Evolutionary conservation across 2,888 invertebrate genomes (phyloP), one percentile per base, ranked within the genome.

Genomic region (Oscheius sp.): DNA sequence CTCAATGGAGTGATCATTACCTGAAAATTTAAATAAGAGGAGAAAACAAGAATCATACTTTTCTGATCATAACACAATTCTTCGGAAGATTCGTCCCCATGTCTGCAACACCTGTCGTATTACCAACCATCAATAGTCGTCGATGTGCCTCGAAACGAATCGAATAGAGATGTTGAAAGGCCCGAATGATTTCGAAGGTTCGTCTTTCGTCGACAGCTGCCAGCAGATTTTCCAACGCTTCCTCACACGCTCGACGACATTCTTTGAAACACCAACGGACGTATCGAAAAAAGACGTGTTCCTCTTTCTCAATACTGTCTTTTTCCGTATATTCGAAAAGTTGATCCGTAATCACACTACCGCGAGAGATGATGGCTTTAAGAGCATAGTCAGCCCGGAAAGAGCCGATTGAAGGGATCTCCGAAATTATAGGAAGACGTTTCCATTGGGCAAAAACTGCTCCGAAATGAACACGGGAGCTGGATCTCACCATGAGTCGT

Each of bases 371-470:
- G 22, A 80, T 67, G 1, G 76, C 80, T 70, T 72, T 47, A 9
- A 77, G 28, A 22, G 77, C 73, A 49, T 81, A 81, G 41, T 81
- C 70, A 3, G 77, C 77, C 26, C 80, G 67, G 56, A 75, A 79
- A 0, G 77, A 68, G 4, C 73, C 77, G 8, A 78, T 50, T 3
- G 64, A 49, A 59, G 74, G 47, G 61, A 68, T 65, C 0, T 67
- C 54, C 2, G 28, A 30, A 12, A 69, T 20, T n/a, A 57, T 45
- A 1, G 69, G 59, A n/a, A 74, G 64, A 22, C 66, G 65, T 28
- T 75, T 61, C 1, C 66, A 68, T 36, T 75, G 69, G 0, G 71
- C 71, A 14, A 65, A 65, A 2, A 80, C 65, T 2, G 74, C 51
- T 14, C 76, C 75, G 22, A 80, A 78, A 5, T 2, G 62, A 9